phyloP scores from a whole-genome alignment of 2,797 vertebrate genomes.

The Lagorchestes hirsutus region DNA sequence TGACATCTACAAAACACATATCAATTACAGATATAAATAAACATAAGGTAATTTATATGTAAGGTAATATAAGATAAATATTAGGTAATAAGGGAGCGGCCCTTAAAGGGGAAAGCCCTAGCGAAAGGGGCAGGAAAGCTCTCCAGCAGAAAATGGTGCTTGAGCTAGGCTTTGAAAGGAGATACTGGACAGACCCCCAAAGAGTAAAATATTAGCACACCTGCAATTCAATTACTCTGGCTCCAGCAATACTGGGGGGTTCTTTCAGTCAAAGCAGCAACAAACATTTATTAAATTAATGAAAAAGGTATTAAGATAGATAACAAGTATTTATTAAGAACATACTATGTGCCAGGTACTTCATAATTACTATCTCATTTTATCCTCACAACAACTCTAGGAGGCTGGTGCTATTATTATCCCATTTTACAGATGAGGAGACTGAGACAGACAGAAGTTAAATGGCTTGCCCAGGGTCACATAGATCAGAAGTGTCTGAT shows the following conservation, averaged over 20 bases:
- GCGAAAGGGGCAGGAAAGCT: not conserved
- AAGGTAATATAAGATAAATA: too few species aligned
- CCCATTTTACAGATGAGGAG: not conserved
- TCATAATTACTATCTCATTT: not conserved
- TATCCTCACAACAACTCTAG: not conserved
- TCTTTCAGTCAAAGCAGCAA: not conserved
- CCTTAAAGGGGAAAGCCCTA: not conserved
- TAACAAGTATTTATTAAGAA: not conserved
- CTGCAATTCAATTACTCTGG: not conserved
- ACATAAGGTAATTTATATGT: not conserved
- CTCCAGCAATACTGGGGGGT: not conserved
- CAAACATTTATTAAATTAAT: not conserved
- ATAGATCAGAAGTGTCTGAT: not conserved
- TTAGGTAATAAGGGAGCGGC: too few species aligned
- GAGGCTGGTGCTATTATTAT: not conserved
- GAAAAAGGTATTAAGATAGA: not conserved
- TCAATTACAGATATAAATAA: not conserved
- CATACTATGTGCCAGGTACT: not conserved
- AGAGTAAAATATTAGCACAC: not conserved
- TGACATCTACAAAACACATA: not conserved
- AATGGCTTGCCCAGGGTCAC: not conserved
- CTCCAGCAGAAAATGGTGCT: not conserved
- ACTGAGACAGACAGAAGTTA: not conserved
- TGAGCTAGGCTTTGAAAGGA: not conserved
- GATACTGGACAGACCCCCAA: not conserved